Evolutionary conservation across 2,113 vertebrate genomes (phyloP), one percentile per base, ranked within the genome.

Genomic region (Clarias gariepinus): DNA sequence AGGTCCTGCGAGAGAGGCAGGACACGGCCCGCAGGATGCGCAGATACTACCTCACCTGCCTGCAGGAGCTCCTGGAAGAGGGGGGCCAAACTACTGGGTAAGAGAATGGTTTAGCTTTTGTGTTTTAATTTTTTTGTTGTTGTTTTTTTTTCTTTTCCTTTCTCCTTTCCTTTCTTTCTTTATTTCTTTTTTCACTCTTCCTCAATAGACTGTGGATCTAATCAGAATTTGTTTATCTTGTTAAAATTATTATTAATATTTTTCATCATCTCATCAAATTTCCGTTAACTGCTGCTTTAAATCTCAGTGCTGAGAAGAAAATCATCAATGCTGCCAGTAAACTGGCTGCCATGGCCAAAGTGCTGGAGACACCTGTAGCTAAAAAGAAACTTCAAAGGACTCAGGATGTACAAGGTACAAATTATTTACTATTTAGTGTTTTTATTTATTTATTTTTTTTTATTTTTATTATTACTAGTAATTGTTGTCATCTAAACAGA

Each of bases 241-340:
- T 28, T 68, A 63, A n/a, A 74, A 9, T 55, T 28, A 55, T 16
- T 21, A 78, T 36, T 66, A 47, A 47, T 25, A 78, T 57, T 66
- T 30, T 78, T 28, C 7, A 36, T n/a, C 11, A 4, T 21, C 30
- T 84, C 16, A 19, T 76, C 16, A 41, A 41, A 11, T 71, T 33
- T 64, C 64, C 33, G 55, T 47, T 74, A 73, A 89, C 53, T 74
- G 21, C 0, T 11, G 79, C 36, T 74, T 15, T 57, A 60, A 63
- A 86, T 9, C 55, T 74, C 91, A 99, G 98, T 66, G 96, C 98
- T 87, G 98, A 99, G 87, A 98, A 97, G 91, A 98, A 97, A 93
- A 98, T 99, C 88, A 97, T 99, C 90, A 95, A 94, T 82, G 97
- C 97, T 90, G 98, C 98, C 77, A 96, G 97, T 93, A 98, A 97